Percentiles rank a stretch among this genome's conserved stretches.
phyloP scores from a whole-genome alignment of 1,140 invertebrate species.

The Mycetomoellerius zeteki region DNA sequence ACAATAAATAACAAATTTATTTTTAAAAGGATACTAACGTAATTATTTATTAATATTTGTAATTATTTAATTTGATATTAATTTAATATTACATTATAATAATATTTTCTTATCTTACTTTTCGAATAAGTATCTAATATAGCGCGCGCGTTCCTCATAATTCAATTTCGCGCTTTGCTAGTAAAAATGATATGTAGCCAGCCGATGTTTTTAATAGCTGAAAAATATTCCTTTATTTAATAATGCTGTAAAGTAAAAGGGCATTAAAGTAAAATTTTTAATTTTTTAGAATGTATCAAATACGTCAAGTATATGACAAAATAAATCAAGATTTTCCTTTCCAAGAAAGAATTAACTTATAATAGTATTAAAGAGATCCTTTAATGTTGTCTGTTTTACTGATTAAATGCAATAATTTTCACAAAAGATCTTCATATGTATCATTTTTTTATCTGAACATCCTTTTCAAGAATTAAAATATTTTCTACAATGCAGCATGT shows the following conservation, averaged over 20 bases:
- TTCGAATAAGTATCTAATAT: background rate
- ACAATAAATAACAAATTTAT: background rate
- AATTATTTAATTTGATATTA: background rate
- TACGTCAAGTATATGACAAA: background rate
- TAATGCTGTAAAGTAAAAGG: background rate
- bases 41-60: background rate
- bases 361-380: background rate
- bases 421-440: too few relatives aligned
- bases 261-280: background rate
- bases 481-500: too few relatives aligned
- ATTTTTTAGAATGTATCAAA: background rate
- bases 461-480: too few relatives aligned
- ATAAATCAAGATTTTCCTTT: background rate
- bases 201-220: slow-evolving; percentile 25
- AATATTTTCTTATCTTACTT: background rate
- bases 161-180: background rate
- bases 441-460: too few relatives aligned
- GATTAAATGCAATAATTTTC: too few relatives aligned
- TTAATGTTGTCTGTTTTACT: too few relatives aligned
- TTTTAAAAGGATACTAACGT: background rate
- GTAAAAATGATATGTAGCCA: slow-evolving; percentile 31
- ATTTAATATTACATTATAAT: background rate
- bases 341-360: background rate
- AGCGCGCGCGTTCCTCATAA: background rate
- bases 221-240: slow-evolving; percentile 12